Percentiles rank a stretch among this genome's conserved stretches.
Conservation (phyloP, 37 sponge, comb jelly and placozoan species). For the Chondrilla cf. caribensis region DNA sequence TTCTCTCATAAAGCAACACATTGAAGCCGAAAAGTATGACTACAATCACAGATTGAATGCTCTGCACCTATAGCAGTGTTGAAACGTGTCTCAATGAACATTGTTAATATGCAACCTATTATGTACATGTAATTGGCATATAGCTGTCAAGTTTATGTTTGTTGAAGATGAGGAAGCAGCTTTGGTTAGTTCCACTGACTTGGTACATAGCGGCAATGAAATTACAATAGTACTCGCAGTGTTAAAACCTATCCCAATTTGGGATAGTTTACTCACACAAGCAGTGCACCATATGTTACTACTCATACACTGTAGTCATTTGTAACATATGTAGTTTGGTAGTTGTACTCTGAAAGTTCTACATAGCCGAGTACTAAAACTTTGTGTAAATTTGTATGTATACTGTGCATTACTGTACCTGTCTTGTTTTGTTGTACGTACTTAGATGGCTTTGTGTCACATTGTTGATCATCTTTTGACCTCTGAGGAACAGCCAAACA, state of each 20-base stretch:
- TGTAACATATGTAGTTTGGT: too few species aligned
- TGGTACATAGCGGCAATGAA: not conserved
- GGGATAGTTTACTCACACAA: too few species aligned
- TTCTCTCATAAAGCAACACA: not conserved
- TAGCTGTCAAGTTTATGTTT: constrained; percentile 16
- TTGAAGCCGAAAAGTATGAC: not conserved
- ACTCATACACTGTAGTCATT: too few species aligned
- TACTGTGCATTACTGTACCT: too few species aligned
- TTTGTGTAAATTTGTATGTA: not conserved
- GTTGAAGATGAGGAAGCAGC: constrained; percentile 8
- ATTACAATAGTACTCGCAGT: not conserved
- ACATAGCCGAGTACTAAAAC: too few species aligned
- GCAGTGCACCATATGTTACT: too few species aligned
- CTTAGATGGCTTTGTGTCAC: not conserved
- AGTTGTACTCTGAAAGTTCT: too few species aligned
- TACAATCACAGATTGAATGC: too few species aligned
- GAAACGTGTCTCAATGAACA: too few species aligned
- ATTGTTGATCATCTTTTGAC: not conserved
- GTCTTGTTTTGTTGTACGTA: not conserved
- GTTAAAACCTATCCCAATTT: too few species aligned
- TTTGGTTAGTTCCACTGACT: not conserved
- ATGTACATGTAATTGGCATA: not conserved
- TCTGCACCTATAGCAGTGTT: too few species aligned
- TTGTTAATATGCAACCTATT: too few species aligned
- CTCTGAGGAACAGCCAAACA: not conserved